phyloP scores from a whole-genome alignment of 2,888 invertebrate species.

The Leuctra nigra region DNA sequence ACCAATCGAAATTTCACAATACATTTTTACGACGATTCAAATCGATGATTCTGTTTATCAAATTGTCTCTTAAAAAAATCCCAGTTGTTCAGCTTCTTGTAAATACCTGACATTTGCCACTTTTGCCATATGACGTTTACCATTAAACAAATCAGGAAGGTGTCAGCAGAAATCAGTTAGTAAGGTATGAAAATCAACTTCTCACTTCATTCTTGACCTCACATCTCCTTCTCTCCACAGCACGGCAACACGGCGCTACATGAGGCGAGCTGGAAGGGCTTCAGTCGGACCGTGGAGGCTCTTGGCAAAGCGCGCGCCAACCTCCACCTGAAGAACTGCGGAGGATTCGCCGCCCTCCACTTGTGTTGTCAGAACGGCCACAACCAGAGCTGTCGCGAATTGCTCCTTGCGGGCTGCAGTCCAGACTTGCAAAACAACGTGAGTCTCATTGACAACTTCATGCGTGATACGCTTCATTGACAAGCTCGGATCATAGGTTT shows the following conservation, averaged over 20 bases:
- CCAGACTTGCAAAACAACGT: conserved; percentile 89
- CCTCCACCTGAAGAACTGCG: conserved; percentile 63
- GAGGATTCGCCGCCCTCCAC: conserved; percentile 91
- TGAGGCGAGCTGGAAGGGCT: conserved; percentile 94
- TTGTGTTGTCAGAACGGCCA: conserved; percentile 94
- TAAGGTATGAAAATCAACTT: no score
- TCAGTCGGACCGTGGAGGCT: conserved; percentile 72
- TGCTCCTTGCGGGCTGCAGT: conserved; percentile 79
- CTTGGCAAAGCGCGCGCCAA: conserved; percentile 60
- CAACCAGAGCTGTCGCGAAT: conserved; percentile 86
- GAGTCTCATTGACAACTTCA: conserved; percentile 35
- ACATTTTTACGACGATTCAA: no score
- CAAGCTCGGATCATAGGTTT: no score
- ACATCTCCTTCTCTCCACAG: conserved; percentile 50
- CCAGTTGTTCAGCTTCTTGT: no score
- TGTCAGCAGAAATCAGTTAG: no score
- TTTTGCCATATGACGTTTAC: no score
- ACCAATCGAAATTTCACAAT: no score
- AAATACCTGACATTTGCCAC: no score
- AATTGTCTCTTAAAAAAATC: no score
- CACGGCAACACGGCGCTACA: conserved; percentile 92
- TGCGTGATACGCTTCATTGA: neutral
- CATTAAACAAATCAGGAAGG: no score
- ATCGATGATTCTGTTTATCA: no score
- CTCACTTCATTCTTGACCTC: no score